These are phyloP conservation scores for Morphnarchus princeps DNA, from an alignment of 2,113 vertebrate genomes.

Conservation along the genomic window DNA sequence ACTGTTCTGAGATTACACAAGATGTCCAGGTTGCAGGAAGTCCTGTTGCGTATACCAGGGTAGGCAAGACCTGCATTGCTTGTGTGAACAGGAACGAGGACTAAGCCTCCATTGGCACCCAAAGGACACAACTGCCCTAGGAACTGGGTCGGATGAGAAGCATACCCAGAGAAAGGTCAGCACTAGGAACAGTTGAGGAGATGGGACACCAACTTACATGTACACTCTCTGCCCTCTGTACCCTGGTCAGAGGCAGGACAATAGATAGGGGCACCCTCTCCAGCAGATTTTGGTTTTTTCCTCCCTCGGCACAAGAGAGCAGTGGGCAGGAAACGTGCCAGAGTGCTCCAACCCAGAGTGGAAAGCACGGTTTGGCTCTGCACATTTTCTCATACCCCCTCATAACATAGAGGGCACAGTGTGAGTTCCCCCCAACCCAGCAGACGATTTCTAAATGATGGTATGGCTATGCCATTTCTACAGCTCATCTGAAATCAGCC, in stretches of 20 bases:
- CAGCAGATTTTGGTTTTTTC: background rate
- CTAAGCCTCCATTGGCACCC: background rate
- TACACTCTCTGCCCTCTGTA: background rate
- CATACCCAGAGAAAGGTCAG: background rate
- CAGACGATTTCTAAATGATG: background rate
- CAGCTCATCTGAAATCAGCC: constrained; percentile 13
- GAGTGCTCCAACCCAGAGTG: background rate
- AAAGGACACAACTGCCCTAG: background rate
- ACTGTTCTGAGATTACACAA: background rate
- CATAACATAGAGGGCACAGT: background rate
- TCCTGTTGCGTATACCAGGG: fast-evolving
- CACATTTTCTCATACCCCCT: background rate
- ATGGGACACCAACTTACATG: background rate
- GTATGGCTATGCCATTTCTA: background rate
- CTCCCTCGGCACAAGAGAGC: background rate
- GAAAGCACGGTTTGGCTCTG: background rate
- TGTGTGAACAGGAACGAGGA: background rate
- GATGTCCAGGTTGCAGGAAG: background rate
- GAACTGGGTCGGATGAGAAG: background rate
- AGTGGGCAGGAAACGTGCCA: background rate
- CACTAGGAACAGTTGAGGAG: background rate
- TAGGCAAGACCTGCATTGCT: fast-evolving
- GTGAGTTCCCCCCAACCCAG: fast-evolving
- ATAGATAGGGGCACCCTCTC: background rate
- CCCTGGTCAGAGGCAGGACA: background rate